phyloP scores from a whole-genome alignment of 2,888 invertebrate species.

The Macaria notata region DNA sequence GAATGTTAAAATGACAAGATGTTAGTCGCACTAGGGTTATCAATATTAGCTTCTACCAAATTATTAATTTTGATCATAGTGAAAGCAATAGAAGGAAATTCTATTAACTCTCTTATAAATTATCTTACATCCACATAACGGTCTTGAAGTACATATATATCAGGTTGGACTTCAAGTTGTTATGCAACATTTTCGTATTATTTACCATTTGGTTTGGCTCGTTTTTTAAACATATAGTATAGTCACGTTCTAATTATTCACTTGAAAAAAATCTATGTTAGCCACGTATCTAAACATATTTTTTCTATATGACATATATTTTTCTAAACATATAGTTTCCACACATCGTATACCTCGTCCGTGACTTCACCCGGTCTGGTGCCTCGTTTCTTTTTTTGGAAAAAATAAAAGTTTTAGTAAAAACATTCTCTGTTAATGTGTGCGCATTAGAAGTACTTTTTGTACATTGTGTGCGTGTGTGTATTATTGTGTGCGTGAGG shows the following conservation, averaged over 20 bases:
- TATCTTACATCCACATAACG: constrained; percentile 20
- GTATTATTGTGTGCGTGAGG: constrained; percentile 31
- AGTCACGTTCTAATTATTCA: constrained; percentile 63
- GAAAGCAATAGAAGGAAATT: constrained; percentile 9
- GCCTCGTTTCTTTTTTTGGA: constrained; percentile 86
- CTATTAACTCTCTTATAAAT: constrained; percentile 13
- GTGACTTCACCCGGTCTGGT: constrained; percentile 91
- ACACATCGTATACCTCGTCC: constrained; percentile 85
- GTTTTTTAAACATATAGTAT: constrained; percentile 21
- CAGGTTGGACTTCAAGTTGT: constrained; percentile 1
- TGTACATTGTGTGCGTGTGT: constrained; percentile 36
- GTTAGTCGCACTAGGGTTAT: constrained; percentile 53
- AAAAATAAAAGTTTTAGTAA: constrained; percentile 76
- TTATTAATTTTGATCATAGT: constrained; percentile 20
- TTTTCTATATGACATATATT: constrained; percentile 67
- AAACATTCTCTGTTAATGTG: constrained; percentile 71
- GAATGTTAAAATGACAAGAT: constrained; percentile 62
- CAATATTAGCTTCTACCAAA: constrained; percentile 17
- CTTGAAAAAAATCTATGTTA: constrained; percentile 74
- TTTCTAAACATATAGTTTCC: constrained; percentile 75
- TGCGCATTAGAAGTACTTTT: constrained; percentile 54
- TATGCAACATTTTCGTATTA: constrained; percentile 11
- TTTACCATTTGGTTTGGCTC: not conserved
- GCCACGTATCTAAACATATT: constrained; percentile 67
- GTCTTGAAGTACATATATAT: constrained; percentile 4